Conservation (phyloP, 2,888 invertebrate genomes). For the Leptura quadrifasciata region DNA sequence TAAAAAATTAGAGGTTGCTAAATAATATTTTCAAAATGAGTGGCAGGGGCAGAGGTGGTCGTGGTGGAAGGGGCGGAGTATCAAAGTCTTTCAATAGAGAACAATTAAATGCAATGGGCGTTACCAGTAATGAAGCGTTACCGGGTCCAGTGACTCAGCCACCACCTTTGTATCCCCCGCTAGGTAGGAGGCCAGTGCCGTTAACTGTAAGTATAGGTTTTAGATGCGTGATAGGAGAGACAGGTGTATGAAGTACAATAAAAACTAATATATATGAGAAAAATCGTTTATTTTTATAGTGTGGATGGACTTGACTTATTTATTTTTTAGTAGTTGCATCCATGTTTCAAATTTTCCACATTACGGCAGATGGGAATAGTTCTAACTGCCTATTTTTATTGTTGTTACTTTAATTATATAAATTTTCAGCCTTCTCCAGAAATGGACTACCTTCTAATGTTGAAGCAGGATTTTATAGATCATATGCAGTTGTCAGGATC, state of each 20-base stretch:
- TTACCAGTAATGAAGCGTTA: constrained; percentile 75
- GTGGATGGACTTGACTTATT: too few relatives aligned
- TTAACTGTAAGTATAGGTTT: constrained; percentile 66
- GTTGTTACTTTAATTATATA: background rate
- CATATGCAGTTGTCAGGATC: constrained; percentile 82
- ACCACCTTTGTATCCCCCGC: constrained; percentile 69
- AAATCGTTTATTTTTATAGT: constrained; percentile 36
- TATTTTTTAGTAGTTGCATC: too few relatives aligned
- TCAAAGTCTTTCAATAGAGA: constrained; percentile 76
- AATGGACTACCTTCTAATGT: constrained; percentile 82
- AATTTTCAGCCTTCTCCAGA: constrained; percentile 71
- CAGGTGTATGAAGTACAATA: too few relatives aligned
- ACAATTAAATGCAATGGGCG: constrained; percentile 77
- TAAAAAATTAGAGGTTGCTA: constrained; percentile 69
- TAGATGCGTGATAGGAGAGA: too few relatives aligned
- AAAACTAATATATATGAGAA: too few relatives aligned
- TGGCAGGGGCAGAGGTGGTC: constrained; percentile 75
- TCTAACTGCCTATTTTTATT: background rate
- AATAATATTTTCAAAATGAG: constrained; percentile 64
- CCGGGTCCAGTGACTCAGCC: constrained; percentile 71
- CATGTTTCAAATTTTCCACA: too few relatives aligned
- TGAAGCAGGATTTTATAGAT: constrained; percentile 84
- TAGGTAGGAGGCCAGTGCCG: constrained; percentile 69
- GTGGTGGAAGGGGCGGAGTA: constrained; percentile 68
- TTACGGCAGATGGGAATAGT: too few relatives aligned